Conservation (phyloP, 2,888 invertebrate genomes). For the Sarcophaga subvicina region DNA sequence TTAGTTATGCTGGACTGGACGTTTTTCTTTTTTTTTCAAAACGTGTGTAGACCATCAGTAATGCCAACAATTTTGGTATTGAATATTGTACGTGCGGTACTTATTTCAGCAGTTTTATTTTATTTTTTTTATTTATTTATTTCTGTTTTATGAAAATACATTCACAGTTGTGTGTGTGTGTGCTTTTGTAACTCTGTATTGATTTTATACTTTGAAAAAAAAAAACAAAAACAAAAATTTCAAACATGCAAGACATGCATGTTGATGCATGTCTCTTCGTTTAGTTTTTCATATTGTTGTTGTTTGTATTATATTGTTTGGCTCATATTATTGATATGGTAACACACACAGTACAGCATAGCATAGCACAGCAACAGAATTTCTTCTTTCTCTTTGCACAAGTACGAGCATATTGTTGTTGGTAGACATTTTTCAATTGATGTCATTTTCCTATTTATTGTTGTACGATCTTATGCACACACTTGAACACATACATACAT, state of each 20-base stretch:
- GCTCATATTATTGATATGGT: conserved; percentile 24
- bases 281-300: conserved; percentile 26
- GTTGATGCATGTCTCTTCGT: conserved; percentile 26
- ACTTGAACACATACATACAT: neutral
- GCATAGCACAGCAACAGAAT: conserved; percentile 15
- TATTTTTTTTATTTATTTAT: neutral
- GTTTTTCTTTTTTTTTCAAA: neutral
- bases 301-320: conserved; percentile 11
- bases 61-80: conserved; percentile 64
- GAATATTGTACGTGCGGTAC: conserved; percentile 60
- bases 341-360: conserved; percentile 19
- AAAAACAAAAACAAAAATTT: neutral
- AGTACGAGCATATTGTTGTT: neutral
- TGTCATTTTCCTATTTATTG: conserved; percentile 52
- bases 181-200: neutral
- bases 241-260: conserved; percentile 63
- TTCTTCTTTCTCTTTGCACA: conserved; percentile 32
- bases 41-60: conserved; percentile 38
- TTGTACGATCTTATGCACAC: neutral
- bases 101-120: conserved; percentile 55
- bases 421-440: conserved; percentile 52
- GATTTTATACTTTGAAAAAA: conserved; percentile 40
- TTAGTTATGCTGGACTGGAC: neutral
- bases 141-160: neutral
- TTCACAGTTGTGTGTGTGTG: neutral